Evolutionary conservation across 37 sponge, comb jelly and placozoan genomes (phyloP).

Genomic region (Beroe ovata): DNA sequence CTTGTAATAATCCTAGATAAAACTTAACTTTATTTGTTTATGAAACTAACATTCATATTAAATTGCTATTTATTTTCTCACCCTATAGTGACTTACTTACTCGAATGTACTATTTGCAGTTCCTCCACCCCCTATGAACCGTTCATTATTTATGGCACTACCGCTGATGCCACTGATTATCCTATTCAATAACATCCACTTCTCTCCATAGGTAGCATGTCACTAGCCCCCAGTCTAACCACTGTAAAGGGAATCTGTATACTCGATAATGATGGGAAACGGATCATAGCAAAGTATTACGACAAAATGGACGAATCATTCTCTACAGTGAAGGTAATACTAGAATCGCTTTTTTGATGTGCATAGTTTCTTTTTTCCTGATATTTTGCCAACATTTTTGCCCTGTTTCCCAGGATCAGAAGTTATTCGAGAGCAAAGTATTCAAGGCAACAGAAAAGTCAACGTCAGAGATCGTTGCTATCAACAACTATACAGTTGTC

Average conservation of each 20-base stretch:
- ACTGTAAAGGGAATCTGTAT: conserved; percentile 54
- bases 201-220: conserved; percentile 15
- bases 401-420: conserved; percentile 52
- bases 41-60: too few relatives aligned
- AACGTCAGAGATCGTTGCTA: conserved; percentile 51
- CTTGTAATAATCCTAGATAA: too few relatives aligned
- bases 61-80: too few relatives aligned
- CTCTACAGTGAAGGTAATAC: conserved; percentile 21
- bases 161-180: too few relatives aligned
- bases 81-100: too few relatives aligned
- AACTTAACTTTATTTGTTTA: too few relatives aligned
- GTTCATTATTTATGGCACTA: too few relatives aligned
- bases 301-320: conserved; percentile 26
- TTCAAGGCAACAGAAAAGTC: conserved; percentile 66
- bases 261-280: conserved; percentile 40
- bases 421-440: conserved; percentile 28
- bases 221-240: background rate
- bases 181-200: too few relatives aligned
- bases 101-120: too few relatives aligned
- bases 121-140: too few relatives aligned
- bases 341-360: background rate
- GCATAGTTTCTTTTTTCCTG: too few relatives aligned
- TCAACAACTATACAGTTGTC: conserved; percentile 62
- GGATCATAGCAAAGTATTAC: conserved; percentile 47
- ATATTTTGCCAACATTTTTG: too few relatives aligned